Base-by-base conservation (phyloP, 2,888 invertebrate genomes). In the Epirrhoe tristata region DNA sequence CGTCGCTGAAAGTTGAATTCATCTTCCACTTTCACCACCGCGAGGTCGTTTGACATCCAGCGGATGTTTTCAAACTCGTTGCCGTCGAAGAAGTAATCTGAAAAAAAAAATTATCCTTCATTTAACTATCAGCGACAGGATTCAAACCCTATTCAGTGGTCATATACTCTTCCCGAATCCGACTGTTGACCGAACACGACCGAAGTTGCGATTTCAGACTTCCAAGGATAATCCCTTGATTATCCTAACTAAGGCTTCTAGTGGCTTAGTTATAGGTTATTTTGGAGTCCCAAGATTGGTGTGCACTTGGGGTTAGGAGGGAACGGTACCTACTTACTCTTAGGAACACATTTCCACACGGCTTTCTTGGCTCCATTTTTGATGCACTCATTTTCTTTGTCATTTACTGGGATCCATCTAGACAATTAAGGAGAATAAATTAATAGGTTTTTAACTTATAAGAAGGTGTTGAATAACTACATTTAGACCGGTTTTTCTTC, bases 11-110 rank as follows among this genome's bases (percentile, higher is more conserved):
- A 92, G 73, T 91, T 89, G 69, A 93, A 92, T 4, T 81, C 71
- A 3, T 87, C 88, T 50, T 92, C 92, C 0, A 89, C 87, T 63
- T 88, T 90, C 0, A 93, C 92, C 0, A 93, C 84, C 0, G 93
- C 93, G 57, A 93, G 86, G 68, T 93, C 93, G 32, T 86, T 83
- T 0, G 82, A 72, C 90, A 93, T 91, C 93, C 93, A 93, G 1
- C 85, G 81, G 4, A 93, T 88, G 67, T 93, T 93, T 56, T 92
- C 85, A 52, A 87, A 88, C 0, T 87, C 83, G 1, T 79, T 58
- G 0, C 91, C 93, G 6, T 93, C 92, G 70, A 74, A 93, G 12
- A 77, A 81, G 66, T 91, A 91, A 24, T 79, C 91, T 91, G 67
- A 6, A 51, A 39, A 10, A 2, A 10, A 12, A 39, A 36, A 5